phyloP scores from a whole-genome alignment of 2,113 vertebrate species.

The Rhabdomys dilectus region DNA sequence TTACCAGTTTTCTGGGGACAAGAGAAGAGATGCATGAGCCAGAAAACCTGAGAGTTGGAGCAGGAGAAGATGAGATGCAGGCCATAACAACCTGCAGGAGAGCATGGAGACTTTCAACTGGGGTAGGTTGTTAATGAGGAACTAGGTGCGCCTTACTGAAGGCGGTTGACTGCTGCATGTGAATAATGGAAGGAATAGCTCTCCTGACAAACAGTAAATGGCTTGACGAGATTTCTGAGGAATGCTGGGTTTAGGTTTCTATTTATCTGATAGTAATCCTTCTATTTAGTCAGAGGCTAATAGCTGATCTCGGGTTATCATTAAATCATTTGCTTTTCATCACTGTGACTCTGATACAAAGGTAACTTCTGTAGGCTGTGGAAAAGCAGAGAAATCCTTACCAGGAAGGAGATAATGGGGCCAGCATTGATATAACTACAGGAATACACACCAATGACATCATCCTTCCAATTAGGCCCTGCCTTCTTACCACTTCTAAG shows the following conservation, averaged over 20 bases:
- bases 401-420: background rate
- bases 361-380: background rate
- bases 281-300: too few species aligned
- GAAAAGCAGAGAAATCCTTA: background rate
- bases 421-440: background rate
- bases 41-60: background rate
- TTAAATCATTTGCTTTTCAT: background rate
- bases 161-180: background rate
- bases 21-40: background rate
- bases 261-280: background rate
- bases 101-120: background rate
- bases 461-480: background rate
- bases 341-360: background rate
- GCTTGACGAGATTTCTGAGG: background rate
- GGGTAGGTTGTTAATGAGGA: background rate
- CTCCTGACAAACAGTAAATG: background rate
- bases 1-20: background rate
- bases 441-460: too few species aligned
- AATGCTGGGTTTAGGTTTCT: background rate
- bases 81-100: background rate
- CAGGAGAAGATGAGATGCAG: background rate
- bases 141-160: background rate
- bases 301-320: background rate
- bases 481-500: background rate
- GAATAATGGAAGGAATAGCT: background rate